Conservation (phyloP, 2,113 vertebrate species). For the Microcebus lehilahytsara region DNA sequence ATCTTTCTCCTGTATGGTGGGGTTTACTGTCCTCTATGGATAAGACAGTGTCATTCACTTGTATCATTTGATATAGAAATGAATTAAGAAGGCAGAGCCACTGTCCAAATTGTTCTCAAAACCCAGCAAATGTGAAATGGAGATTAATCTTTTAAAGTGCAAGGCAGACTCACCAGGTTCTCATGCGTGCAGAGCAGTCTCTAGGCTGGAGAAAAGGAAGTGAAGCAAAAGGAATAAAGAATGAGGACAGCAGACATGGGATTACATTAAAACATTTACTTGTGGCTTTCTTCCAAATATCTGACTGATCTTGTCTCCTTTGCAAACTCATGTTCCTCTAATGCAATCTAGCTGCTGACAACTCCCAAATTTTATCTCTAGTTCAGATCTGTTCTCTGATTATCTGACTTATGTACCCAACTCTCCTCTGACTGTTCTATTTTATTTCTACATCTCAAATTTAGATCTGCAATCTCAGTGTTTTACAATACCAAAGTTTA, state of each 20-base stretch:
- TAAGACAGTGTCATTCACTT: background rate
- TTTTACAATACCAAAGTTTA: background rate
- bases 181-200: background rate
- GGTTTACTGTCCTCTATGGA: background rate
- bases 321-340: background rate
- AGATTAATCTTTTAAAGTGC: background rate
- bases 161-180: background rate
- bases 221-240: background rate
- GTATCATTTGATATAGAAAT: background rate
- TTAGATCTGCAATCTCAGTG: background rate
- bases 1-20: background rate
- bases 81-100: background rate
- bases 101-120: background rate
- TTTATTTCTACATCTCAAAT: constrained; percentile 29
- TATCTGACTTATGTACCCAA: constrained; percentile 25
- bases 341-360: background rate
- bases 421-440: background rate
- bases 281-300: background rate
- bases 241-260: background rate
- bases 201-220: background rate
- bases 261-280: background rate
- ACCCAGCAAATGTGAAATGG: background rate
- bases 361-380: background rate
- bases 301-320: background rate
- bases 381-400: background rate